Evolutionary conservation across 23 tunicate species (phyloP).

Genomic region (Ascidia mentula): DNA sequence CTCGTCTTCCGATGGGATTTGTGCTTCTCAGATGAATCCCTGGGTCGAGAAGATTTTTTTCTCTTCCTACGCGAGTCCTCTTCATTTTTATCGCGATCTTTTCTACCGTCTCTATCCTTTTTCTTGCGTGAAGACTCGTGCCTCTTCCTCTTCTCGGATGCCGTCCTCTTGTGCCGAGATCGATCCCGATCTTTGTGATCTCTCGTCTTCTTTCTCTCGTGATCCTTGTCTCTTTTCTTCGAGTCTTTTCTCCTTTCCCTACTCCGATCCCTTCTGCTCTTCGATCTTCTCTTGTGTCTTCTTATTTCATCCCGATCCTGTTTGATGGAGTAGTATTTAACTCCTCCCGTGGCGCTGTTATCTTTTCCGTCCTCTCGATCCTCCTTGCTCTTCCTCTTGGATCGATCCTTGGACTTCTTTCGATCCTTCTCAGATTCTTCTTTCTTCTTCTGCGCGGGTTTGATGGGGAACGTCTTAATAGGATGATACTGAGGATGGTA

Average conservation of each 20-base stretch:
- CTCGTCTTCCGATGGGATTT: not conserved
- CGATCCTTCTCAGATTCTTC: slow-evolving; percentile 3
- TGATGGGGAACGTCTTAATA: slow-evolving; percentile 51
- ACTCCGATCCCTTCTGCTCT: slow-evolving; percentile 11
- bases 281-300: not conserved
- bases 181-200: slow-evolving; percentile 2
- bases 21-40: not conserved
- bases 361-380: not conserved
- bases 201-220: not conserved
- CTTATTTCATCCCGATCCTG: not conserved
- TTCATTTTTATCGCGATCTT: slow-evolving; percentile 1
- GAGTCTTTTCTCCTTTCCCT: slow-evolving; percentile 10
- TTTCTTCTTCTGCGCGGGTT: slow-evolving; percentile 31
- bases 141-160: not conserved
- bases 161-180: not conserved
- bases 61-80: not conserved
- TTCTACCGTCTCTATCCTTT: not conserved
- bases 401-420: not conserved
- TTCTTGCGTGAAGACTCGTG: not conserved
- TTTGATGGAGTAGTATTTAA: slow-evolving; percentile 58
- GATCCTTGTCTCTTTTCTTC: not conserved
- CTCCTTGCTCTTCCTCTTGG: not conserved
- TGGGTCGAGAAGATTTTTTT: not conserved
- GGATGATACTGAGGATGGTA: slow-evolving; percentile 73
- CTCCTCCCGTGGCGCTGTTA: slow-evolving; percentile 39